Evolutionary conservation across 2,888 invertebrate species (phyloP), one percentile per base, ranked within the genome.

Genomic region (Mesodorylaimus sp.): DNA sequence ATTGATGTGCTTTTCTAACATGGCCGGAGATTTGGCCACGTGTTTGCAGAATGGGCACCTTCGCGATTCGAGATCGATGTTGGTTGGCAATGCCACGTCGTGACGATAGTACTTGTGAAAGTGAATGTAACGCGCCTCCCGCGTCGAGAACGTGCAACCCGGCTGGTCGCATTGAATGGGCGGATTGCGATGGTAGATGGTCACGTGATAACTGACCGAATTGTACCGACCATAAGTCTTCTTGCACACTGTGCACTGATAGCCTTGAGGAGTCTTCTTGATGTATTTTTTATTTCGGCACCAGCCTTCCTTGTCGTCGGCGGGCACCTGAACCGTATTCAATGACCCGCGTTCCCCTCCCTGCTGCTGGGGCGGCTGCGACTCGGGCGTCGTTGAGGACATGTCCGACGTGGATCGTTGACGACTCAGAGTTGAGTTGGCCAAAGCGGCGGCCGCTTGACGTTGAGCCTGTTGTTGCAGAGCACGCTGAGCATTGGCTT

Each of bases 41-140:
- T 64, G 64, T 26, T 59, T 52, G 53, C 64, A 64, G 53, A 57
- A 57, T 3, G 62, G 62, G 50, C 64, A 64, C 42, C 59, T 59
- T 36, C 64, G 57, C 3, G 62, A 59, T 5, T 60, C 61, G 26
- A 61, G 54, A 55, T 64, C 64, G 47, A 64, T 64, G 36, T 57
- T 57, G 25, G 60, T 57, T 2, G 65, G 65, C 21, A 65, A 53
- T 2, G 63, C 57, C 27, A 60, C 59, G 29, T 57, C 58, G 51
- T 65, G 65, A 7, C 65, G 55, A 47, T 65, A 65, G 55, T 63
- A 65, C 38, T 63, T 62, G 56, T 64, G 65, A 51, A 64, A 64
- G 53, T 64, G 65, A 27, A 64, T 64, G 55, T 64, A 64, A 7
- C 64, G 53, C 23, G 60, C 60, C 50, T 61, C 60, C 7, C 63